A percentile compares a stretch with the other conserved stretches of the same genome.
phyloP scores from a whole-genome alignment of 2,797 vertebrate species.

The Aphelocoma californica region DNA sequence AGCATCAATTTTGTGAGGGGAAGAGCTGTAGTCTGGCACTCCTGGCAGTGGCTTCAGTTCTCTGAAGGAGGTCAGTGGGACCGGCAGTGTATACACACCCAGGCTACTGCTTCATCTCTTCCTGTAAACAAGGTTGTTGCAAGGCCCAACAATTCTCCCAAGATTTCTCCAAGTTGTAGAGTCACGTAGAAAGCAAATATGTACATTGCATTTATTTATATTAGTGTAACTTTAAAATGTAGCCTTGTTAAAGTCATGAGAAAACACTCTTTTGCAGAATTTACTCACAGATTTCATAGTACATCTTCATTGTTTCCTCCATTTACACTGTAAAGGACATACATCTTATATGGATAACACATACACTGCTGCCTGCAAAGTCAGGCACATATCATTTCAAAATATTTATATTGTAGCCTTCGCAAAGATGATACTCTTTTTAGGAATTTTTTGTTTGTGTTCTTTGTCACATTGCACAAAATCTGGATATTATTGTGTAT shows the following conservation, averaged over 20 bases:
- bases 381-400: not conserved
- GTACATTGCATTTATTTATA: not conserved
- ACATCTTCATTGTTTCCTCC: not conserved
- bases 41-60: not conserved
- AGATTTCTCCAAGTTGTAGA: not conserved
- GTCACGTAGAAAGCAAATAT: not conserved
- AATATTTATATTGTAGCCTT: not conserved
- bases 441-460: not conserved
- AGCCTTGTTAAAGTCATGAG: not conserved
- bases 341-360: not conserved
- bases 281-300: not conserved
- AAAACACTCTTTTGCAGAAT: not conserved
- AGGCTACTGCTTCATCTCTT: not conserved
- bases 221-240: not conserved
- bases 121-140: not conserved
- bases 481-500: constrained; percentile 8
- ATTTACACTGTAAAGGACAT: not conserved
- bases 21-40: not conserved
- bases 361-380: not conserved
- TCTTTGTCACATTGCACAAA: constrained; percentile 26
- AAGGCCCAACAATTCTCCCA: not conserved
- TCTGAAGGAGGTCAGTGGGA: not conserved
- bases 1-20: not conserved
- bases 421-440: constrained; percentile 36
- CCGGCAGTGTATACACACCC: not conserved